Base-by-base conservation (phyloP, 2,113 vertebrate species). In the Microcebus jonahi region DNA sequence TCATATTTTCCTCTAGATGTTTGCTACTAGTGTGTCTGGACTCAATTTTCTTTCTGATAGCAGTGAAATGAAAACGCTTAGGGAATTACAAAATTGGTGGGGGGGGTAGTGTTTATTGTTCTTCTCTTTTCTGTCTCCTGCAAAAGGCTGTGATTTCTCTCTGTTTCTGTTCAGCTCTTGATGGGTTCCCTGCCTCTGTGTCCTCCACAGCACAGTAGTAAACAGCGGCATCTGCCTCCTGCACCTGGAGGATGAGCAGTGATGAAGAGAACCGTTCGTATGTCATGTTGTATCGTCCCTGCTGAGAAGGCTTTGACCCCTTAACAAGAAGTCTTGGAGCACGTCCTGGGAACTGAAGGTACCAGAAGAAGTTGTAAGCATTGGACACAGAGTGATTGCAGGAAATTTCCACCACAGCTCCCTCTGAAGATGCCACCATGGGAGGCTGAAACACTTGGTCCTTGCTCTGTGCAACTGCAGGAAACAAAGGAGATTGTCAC, bases 331-430 rank as follows among this genome's bases (percentile, higher is more conserved):
- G 91, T 59, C 55, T 75, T 42, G 57, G 94, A 2, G 70, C 79
- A n/a, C 0, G 13, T 85, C 91, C 92, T 25, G 92, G 84, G 48
- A 42, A 17, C 18, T 85, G 63, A 83, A 71, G 57, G 42, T 96
- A 97, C 92, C 84, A 97, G 84, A 80, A 86, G 73, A 86, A 96
- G n/a, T 0, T 0, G 17, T 90, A 81, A 86, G 14, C 92, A 86
- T 29, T 77, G 42, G 80, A 90, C 65, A 94, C 8, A 63, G 96
- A 92, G 76, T 97, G 92, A 73, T 89, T 97, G 15, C 84, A 94
- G 91, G 53, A 50, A 53, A 97, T 85, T 85, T 89, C 57, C n/a
- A 17, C 92, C 48, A 70, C 10, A 34, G 71, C 18, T 65, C 65
- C 88, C 89, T 96, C 94, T 0, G 42, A 89, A 85, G 92, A 75